Evolutionary conservation across 2,797 vertebrate species (phyloP).

Genomic region (Pangasius macronema): DNA sequence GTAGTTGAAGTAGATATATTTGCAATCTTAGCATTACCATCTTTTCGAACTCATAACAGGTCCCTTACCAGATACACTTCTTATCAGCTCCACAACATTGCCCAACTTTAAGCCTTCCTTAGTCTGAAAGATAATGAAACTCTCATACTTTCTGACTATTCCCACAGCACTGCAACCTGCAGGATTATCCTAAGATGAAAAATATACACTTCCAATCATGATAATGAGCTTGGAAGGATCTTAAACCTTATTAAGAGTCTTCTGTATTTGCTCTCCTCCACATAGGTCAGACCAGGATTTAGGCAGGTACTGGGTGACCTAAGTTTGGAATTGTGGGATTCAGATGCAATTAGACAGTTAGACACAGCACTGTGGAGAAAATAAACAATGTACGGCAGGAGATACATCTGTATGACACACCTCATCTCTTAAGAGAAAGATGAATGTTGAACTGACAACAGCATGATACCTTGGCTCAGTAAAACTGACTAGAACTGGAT

Average conservation of each 20-base stretch:
- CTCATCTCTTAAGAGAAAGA: slow-evolving; percentile 13
- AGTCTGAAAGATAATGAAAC: background rate
- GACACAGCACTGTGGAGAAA: background rate
- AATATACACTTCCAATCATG: slow-evolving; percentile 77
- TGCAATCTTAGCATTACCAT: background rate
- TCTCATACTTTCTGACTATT: background rate
- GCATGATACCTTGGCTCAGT: slow-evolving; percentile 19
- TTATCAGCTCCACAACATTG: background rate
- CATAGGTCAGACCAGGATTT: slow-evolving; percentile 16
- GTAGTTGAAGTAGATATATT: background rate
- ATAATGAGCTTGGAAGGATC: slow-evolving; percentile 68
- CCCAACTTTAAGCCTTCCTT: background rate
- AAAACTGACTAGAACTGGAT: background rate
- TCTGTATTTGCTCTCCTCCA: background rate
- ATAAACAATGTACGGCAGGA: slow-evolving; percentile 37
- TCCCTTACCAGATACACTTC: background rate
- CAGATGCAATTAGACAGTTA: slow-evolving; percentile 19
- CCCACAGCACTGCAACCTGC: slow-evolving; percentile 37
- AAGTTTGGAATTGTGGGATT: slow-evolving; percentile 4
- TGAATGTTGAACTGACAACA: slow-evolving; percentile 27
- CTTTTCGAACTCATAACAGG: background rate
- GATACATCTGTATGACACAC: slow-evolving; percentile 21
- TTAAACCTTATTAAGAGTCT: slow-evolving; percentile 54
- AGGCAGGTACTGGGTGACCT: slow-evolving; percentile 30
- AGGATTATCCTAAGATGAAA: slow-evolving; percentile 75